Conservation (phyloP, 2,113 vertebrate species). For the Forbesichthys papilliferus region DNA sequence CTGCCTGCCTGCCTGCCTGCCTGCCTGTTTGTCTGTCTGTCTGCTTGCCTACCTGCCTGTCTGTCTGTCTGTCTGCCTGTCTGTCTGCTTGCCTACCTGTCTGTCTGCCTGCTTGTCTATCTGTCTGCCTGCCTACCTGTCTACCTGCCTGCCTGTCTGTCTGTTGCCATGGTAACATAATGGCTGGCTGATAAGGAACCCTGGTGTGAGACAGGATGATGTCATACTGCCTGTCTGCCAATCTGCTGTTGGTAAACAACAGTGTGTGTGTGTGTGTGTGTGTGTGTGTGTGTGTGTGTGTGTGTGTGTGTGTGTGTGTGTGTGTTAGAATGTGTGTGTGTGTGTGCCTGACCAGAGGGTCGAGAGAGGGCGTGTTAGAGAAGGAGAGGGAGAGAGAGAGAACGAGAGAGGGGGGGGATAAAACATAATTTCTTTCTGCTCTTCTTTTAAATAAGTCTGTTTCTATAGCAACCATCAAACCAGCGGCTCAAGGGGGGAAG, state of each 20-base stretch:
- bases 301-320: conserved; percentile 6
- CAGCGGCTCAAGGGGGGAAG: conserved; percentile 58
- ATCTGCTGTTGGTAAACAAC: not conserved
- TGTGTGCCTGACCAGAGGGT: not conserved
- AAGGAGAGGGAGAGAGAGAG: conserved; percentile 60
- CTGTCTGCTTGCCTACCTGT: no score
- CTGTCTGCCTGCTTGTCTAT: no score
- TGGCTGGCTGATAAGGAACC: not conserved
- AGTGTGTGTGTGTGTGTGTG: conserved; percentile 6
- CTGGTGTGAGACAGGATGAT: not conserved
- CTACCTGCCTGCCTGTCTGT: no score
- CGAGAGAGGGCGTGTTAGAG: conserved; percentile 30
- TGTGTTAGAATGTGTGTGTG: not conserved
- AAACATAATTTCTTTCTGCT: conserved; percentile 59
- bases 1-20: no score
- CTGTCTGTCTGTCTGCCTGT: no score
- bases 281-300: conserved; percentile 10
- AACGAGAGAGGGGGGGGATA: conserved; percentile 58
- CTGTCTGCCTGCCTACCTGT: no score
- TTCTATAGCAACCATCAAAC: conserved; percentile 77
- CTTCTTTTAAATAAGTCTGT: conserved; percentile 78
- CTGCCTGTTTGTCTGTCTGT: no score
- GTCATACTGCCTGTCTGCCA: conserved; percentile 1
- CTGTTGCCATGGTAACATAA: not conserved
- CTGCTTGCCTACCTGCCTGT: no score